Base-by-base conservation (phyloP, 2,888 invertebrate genomes). In the Polyploca ridens region DNA sequence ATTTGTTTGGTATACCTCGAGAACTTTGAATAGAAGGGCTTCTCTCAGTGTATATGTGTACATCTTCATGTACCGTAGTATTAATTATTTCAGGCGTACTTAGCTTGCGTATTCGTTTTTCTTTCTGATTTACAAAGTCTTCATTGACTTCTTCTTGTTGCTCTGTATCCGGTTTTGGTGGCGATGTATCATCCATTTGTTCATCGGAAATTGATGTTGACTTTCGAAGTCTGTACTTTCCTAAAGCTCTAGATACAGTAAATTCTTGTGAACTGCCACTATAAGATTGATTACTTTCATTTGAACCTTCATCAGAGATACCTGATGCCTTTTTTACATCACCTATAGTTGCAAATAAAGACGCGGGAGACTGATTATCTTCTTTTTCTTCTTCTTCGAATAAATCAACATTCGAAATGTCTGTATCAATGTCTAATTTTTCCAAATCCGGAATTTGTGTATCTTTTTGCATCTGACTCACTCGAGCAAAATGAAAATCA, bases 221-320 rank as follows among this genome's bases (percentile, higher is more conserved):
- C 76, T 97, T 96, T 69, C 96, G 94, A 73, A 97, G 95, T 60
- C 97, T 94, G 82, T 97, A 97, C 88, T 97, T 97, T 33, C 97
- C 97, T 33, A 97, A 89, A 0, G 97, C 97, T 80, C 97, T 91
- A 0, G 97, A 97, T 0, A 97, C 97, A 0, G 97, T 97, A 87
- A 97, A 97, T 83, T 97, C 97, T 95, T 97, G 97, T 11, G 97
- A 96, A 16, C 96, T 95, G 27, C 96, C 96, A 68, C 95, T 94
- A 65, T 95, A 95, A 2, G 94, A 90, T 73, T 93, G 93, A 69
- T 89, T 93, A 62, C 91, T 94, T 70, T 95, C 95, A 72, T 91
- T 95, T 27, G 94, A 92, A 33, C 87, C 87, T 81, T 96, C 96
- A 72, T 96, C 96, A 33, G 95, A 95, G 41, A 94, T 92, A 35